Percentiles rank a stretch among this genome's conserved stretches.
These are phyloP conservation scores for Trichacis sp. DNA, from an alignment of 2,888 invertebrate species.

Conservation along the genomic window DNA sequence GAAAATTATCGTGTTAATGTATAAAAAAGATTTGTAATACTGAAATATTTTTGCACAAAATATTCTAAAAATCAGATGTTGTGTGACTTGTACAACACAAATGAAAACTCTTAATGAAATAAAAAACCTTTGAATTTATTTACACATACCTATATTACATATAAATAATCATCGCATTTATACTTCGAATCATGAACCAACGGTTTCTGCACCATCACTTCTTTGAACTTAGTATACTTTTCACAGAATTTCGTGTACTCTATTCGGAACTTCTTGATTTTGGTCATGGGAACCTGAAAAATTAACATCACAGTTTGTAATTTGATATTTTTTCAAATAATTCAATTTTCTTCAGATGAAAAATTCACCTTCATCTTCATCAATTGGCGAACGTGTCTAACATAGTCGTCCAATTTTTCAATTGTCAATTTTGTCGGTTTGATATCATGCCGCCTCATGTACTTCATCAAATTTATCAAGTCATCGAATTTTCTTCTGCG, in stretches of 20 bases:
- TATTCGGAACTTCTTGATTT: background rate
- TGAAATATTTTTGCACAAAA: too few species aligned
- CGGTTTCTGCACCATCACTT: background rate
- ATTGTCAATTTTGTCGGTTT: conserved; percentile 73
- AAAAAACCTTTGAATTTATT: too few species aligned
- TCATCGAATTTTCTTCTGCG: conserved; percentile 75
- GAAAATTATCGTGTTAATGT: too few species aligned
- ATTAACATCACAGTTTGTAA: too few species aligned
- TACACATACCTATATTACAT: too few species aligned
- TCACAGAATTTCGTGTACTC: conserved; percentile 22
- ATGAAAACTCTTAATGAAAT: too few species aligned
- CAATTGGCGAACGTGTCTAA: conserved; percentile 36
- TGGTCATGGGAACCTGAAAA: background rate
- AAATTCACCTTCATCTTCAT: conserved; percentile 46
- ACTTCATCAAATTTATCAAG: conserved; percentile 77
- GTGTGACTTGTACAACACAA: too few species aligned
- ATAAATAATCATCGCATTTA: background rate
- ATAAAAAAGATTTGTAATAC: too few species aligned
- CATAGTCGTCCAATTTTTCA: conserved; percentile 74
- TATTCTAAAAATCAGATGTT: too few species aligned
- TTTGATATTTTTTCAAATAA: background rate
- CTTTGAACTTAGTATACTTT: conserved; percentile 35
- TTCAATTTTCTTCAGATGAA: background rate
- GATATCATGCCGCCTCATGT: conserved; percentile 74
- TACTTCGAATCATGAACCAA: background rate